These are phyloP conservation scores for Clarias batrachus DNA, from an alignment of 2,113 vertebrate species.

Conservation along the genomic window DNA sequence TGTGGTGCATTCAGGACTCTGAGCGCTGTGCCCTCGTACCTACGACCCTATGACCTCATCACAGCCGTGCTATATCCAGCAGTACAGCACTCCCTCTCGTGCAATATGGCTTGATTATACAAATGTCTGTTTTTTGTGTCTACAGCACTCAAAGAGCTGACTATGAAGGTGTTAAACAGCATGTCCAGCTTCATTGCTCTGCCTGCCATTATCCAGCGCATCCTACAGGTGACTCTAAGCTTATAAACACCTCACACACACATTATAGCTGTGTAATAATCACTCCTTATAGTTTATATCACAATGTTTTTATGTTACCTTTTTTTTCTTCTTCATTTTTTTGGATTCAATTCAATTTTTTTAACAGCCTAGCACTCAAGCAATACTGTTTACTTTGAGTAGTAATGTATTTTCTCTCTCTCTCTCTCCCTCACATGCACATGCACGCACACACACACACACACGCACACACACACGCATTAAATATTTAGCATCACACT, in stretches of 20 bases:
- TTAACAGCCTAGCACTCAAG: not conserved
- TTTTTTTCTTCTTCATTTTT: not conserved
- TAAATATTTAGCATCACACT: slow-evolving; percentile 21
- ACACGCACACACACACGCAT: not conserved
- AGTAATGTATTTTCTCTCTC: not conserved
- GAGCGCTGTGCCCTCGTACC: too few species aligned
- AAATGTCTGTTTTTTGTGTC: not conserved
- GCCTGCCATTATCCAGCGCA: slow-evolving; percentile 90
- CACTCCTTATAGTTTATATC: not conserved
- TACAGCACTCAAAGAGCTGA: slow-evolving; percentile 88
- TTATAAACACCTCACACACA: not conserved
- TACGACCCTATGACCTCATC: too few species aligned
- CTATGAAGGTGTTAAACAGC: slow-evolving; percentile 92
- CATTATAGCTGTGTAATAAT: not conserved
- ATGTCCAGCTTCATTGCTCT: slow-evolving; percentile 94
- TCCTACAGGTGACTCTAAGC: slow-evolving; percentile 82
- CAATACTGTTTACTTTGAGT: not conserved
- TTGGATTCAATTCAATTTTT: not conserved
- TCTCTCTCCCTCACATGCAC: not conserved
- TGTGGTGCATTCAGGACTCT: too few species aligned
- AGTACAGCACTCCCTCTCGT: too few species aligned
- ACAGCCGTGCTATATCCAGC: too few species aligned
- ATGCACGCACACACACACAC: slow-evolving; percentile 9
- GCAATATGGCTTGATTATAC: not conserved
- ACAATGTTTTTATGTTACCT: not conserved